phyloP scores from a whole-genome alignment of 2,113 vertebrate species.

The human (Homo sapiens) region GRCh38 chr13:25909501-25910000 shows the following conservation, averaged over 20 bases:
- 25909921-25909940: background rate
- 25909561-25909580: background rate
- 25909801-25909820: too few species aligned
- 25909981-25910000: background rate
- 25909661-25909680: background rate
- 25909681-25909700: background rate
- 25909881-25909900: background rate
- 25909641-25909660: background rate
- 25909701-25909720: background rate
- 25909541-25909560: too few species aligned
- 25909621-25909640: slow-evolving; percentile 10
- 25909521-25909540: too few species aligned
- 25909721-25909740: background rate
- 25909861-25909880: background rate
- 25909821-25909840: background rate
- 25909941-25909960: background rate
- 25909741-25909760: background rate
- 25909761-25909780: background rate
- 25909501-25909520: background rate
- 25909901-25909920: background rate
- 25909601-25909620: background rate
- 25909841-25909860: background rate
- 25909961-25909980: background rate
- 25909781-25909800: background rate
- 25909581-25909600: background rate